phyloP scores from a whole-genome alignment of 2,113 vertebrate species.

The Catharus bicknelli region DNA sequence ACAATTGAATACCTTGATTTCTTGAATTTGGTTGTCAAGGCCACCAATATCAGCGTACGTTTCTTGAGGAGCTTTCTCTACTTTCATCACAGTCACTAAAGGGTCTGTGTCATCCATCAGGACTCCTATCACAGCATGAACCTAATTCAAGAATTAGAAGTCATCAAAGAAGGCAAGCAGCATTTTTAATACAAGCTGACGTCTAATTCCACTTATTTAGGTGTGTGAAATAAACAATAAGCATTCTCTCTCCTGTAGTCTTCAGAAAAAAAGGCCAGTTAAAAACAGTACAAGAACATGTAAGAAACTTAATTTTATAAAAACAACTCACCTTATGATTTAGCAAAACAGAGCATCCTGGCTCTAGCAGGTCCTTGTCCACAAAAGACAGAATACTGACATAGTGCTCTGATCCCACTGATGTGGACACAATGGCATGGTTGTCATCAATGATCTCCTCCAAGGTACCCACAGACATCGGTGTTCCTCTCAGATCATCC shows the following conservation, averaged over 20 bases:
- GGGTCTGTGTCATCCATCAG: conserved; percentile 98
- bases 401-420: conserved; percentile 96
- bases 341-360: conserved; percentile 94
- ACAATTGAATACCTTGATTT: conserved; percentile 86
- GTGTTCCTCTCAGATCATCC: conserved; percentile 94
- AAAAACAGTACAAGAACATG: neutral
- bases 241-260: neutral
- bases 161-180: neutral
- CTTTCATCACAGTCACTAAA: conserved; percentile 97
- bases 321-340: conserved; percentile 89
- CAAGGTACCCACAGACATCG: conserved; percentile 95
- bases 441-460: conserved; percentile 99
- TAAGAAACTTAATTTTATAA: neutral
- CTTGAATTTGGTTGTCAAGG: conserved; percentile 96
- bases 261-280: neutral
- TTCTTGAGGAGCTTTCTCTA: conserved; percentile 97
- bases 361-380: conserved; percentile 95
- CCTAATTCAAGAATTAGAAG: conserved; percentile 71
- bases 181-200: neutral
- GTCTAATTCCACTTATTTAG: neutral
- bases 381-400: conserved; percentile 98
- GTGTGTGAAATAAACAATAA: neutral
- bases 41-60: conserved; percentile 96
- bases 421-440: conserved; percentile 96
- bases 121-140: conserved; percentile 96